Percentiles rank a stretch among this genome's conserved stretches.
phyloP scores from a whole-genome alignment of 2,113 vertebrate genomes.

The Pluvialis apricaria region DNA sequence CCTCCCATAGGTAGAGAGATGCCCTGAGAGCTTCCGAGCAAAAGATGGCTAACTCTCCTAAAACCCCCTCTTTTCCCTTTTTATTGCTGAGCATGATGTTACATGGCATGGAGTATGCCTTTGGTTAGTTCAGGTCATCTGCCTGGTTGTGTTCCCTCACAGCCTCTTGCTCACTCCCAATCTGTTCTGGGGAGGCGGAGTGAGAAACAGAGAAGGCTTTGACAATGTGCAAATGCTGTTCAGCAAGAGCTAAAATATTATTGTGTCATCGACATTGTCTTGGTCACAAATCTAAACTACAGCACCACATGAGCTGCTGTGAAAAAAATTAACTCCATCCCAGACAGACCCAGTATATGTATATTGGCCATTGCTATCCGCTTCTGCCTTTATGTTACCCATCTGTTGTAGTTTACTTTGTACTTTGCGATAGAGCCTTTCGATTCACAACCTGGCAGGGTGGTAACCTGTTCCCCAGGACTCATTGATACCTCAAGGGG shows the following conservation, averaged over 20 bases:
- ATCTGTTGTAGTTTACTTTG: background rate
- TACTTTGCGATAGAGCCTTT: background rate
- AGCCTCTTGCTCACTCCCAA: accelerated
- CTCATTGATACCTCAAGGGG: background rate
- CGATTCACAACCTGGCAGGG: background rate
- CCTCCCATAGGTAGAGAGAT: background rate
- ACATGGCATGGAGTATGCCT: background rate
- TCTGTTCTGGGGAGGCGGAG: background rate
- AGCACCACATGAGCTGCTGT: background rate
- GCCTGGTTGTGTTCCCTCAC: background rate
- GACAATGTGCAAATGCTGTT: background rate
- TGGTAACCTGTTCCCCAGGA: background rate
- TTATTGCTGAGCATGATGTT: background rate
- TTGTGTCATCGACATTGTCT: background rate
- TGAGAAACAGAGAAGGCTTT: background rate
- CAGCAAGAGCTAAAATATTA: background rate
- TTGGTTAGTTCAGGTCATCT: background rate
- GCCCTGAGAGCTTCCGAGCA: background rate
- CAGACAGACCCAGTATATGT: background rate
- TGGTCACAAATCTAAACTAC: background rate
- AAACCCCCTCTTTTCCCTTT: background rate
- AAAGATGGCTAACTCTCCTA: background rate
- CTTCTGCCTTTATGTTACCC: background rate
- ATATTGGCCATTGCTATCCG: background rate
- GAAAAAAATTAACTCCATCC: background rate